Conservation (phyloP, 1,140 invertebrate species). For the Ephestia elutella region DNA sequence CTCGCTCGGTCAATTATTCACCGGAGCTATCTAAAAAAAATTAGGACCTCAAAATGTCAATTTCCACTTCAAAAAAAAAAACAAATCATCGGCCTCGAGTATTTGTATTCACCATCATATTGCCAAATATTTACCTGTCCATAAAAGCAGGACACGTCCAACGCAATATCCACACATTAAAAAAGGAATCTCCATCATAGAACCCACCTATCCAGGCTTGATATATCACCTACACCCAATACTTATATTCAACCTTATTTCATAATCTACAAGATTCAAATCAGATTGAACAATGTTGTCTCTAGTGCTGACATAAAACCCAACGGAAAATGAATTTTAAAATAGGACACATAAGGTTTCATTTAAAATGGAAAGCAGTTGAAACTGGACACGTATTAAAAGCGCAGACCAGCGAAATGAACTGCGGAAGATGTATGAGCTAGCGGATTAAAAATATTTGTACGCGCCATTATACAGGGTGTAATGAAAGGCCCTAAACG, state of each 20-base stretch:
- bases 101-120: constrained; percentile 8
- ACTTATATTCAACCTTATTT: constrained; percentile 15
- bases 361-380: constrained; percentile 4
- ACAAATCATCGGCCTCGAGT: background rate
- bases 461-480: constrained; percentile 67
- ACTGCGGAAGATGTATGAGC: constrained; percentile 70
- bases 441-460: constrained; percentile 71
- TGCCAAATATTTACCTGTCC: constrained; percentile 39
- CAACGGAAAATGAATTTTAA: constrained; percentile 8
- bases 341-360: background rate
- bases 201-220: constrained; percentile 33
- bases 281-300: constrained; percentile 10
- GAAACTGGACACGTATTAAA: constrained; percentile 45
- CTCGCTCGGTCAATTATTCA: no score
- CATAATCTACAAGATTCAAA: constrained; percentile 18
- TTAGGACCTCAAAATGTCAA: no score
- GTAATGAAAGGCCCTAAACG: constrained; percentile 64
- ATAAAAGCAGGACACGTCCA: constrained; percentile 34
- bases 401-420: constrained; percentile 63
- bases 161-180: constrained; percentile 49
- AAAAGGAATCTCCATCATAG: constrained; percentile 41
- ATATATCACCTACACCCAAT: constrained; percentile 12
- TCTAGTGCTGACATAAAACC: background rate
- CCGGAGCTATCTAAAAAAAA: no score
- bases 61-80: no score